phyloP scores from a whole-genome alignment of 2,797 vertebrate genomes.

The Coranthus polyacanthus region DNA sequence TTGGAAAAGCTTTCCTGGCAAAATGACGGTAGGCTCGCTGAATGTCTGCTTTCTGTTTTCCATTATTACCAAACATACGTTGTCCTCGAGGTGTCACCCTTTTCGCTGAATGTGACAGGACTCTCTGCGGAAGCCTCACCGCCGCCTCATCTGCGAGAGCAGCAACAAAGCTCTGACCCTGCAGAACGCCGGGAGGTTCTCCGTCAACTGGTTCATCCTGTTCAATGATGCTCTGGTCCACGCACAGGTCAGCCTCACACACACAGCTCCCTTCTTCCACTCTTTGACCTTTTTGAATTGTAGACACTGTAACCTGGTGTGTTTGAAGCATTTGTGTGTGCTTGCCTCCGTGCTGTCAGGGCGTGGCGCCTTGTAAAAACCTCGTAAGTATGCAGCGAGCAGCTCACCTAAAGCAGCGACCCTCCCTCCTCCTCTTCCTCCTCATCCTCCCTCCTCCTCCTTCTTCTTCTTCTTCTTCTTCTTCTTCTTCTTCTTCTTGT shows the following conservation, averaged over 20 bases:
- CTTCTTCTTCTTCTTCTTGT: constrained; percentile 15
- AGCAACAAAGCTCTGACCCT: constrained; percentile 92
- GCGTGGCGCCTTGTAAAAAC: constrained; percentile 86
- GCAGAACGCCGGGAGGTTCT: constrained; percentile 95
- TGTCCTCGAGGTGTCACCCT: constrained; percentile 2
- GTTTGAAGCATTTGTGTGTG: constrained; percentile 77
- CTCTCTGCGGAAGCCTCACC: constrained; percentile 91
- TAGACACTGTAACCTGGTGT: constrained; percentile 49
- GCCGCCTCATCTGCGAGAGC: constrained; percentile 95
- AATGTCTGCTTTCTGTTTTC: background rate
- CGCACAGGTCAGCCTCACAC: constrained; percentile 88
- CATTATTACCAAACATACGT: background rate
- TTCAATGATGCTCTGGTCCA: constrained; percentile 95
- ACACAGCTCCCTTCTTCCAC: background rate
- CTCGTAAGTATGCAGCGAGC: constrained; percentile 84
- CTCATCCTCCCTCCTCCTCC: constrained; percentile 27
- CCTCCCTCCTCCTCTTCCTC: constrained; percentile 24
- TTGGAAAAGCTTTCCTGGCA: constrained; percentile 98
- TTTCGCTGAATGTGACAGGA: constrained; percentile 81
- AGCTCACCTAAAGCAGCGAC: constrained; percentile 40
- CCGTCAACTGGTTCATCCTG: constrained; percentile 96
- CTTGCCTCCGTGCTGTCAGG: constrained; percentile 88
- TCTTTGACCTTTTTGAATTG: constrained; percentile 27
- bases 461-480: constrained; percentile 33
- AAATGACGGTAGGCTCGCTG: constrained; percentile 91